Percentiles rank a stretch among this genome's conserved stretches.
These are phyloP conservation scores for Epinotia bilunana DNA, from an alignment of 2,888 invertebrate genomes.

Conservation along the genomic window DNA sequence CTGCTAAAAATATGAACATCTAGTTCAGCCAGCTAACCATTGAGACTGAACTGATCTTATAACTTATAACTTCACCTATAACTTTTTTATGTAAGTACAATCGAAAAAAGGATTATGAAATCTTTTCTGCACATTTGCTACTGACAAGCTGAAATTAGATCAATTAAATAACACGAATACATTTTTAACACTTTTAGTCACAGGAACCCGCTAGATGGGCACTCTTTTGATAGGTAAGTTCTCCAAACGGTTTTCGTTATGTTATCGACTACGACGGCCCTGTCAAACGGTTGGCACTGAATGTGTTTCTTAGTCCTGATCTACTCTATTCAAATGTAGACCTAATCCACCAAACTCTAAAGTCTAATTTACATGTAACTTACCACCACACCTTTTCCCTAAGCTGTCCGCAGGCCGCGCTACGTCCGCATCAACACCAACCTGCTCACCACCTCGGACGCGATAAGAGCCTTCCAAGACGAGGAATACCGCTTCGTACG, in stretches of 20 bases:
- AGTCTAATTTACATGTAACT: background rate
- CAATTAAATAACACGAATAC: background rate
- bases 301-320: background rate
- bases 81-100: background rate
- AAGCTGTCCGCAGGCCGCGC: slow-evolving; percentile 86
- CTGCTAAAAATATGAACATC: background rate
- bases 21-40: background rate
- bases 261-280: no score
- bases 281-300: no score
- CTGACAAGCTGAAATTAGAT: background rate
- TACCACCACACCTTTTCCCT: slow-evolving; percentile 55
- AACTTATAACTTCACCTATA: background rate
- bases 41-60: background rate
- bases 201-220: no score
- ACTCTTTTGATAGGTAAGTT: no score
- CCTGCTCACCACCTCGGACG: slow-evolving; percentile 86
- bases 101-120: background rate
- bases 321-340: background rate
- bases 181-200: no score
- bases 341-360: background rate
- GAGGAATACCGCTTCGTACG: slow-evolving; percentile 88
- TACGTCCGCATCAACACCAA: slow-evolving; percentile 95
- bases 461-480: slow-evolving; percentile 86
- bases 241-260: no score
- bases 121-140: background rate